Conservation (phyloP, 2,888 invertebrate species). For the Lithophane socia region DNA sequence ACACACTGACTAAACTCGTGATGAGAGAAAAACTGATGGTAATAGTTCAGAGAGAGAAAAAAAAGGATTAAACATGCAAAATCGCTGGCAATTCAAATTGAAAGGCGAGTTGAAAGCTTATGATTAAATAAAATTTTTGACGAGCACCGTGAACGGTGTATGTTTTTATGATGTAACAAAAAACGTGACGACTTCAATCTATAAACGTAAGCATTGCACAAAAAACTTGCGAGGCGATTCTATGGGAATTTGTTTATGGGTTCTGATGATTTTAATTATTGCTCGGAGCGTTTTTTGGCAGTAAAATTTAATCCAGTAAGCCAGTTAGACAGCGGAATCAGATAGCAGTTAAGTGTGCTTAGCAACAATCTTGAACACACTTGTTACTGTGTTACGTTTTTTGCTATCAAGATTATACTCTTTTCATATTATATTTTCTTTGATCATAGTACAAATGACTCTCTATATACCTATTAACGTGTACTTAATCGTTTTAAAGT, state of each 20-base stretch:
- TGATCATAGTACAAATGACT: constrained; percentile 29
- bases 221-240: constrained; percentile 70
- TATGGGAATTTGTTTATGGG: constrained; percentile 66
- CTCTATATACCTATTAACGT: constrained; percentile 10
- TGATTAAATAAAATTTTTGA: constrained; percentile 81
- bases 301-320: constrained; percentile 50
- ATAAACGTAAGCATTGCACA: constrained; percentile 72
- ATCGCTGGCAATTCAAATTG: constrained; percentile 79
- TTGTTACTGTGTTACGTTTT: constrained; percentile 62
- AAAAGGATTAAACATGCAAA: constrained; percentile 76
- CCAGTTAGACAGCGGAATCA: constrained; percentile 49
- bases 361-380: constrained; percentile 57
- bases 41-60: constrained; percentile 75
- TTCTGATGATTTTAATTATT: constrained; percentile 70
- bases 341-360: constrained; percentile 53
- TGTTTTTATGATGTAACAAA: constrained; percentile 79
- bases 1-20: constrained; percentile 61
- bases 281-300: constrained; percentile 54
- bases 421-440: constrained; percentile 40
- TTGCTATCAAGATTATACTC: constrained; percentile 50
- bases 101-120: constrained; percentile 84
- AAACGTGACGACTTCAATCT: constrained; percentile 72
- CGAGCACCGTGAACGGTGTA: constrained; percentile 76
- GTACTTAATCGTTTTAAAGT: constrained; percentile 22
- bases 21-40: constrained; percentile 73